Evolutionary conservation across 2,888 invertebrate genomes (phyloP), one percentile per base, ranked within the genome.

Genomic region (Cataglyphis cursor): DNA sequence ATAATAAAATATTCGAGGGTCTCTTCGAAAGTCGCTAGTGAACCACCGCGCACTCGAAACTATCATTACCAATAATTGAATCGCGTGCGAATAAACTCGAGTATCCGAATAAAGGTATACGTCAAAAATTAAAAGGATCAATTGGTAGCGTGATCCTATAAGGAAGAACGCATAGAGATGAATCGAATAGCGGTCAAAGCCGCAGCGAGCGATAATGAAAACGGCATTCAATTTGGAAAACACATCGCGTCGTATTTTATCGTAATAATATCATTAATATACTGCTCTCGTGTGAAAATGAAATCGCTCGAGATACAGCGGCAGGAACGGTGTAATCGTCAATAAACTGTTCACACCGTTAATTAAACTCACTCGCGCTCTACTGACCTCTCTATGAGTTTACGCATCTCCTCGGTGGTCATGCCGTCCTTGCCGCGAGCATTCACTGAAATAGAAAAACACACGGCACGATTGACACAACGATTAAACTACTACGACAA

Each of bases 371-470:
- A 90, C 90, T 90, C 90, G 89, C 92, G 90, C 92, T 91, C 93
- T 95, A 97, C 97, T 98, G 97, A 98, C 98, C 98, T 98, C 97
- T 98, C 98, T 96, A 98, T 98, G 96, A 98, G 97, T 97, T 98
- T 98, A 96, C 98, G 97, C 98, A 98, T 98, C 97, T 98, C 98
- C 96, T 98, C 98, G 96, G 97, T 98, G 96, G 98, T 97, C 97
- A 98, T 97, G 96, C 97, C 97, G 97, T 98, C 98, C 98, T 98
- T 98, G 96, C 96, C 95, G 95, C 96, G 96, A 95, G 96, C 96
- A 96, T 96, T 96, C 95, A 95, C 95, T 95, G 96, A 96, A 96
- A 96, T 96, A 96, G 96, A 96, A 95, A 95, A 95, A 95, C 95
- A 95, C 94, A 95, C 95, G 95, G 95, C 95, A 95, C 95, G 92